Evolutionary conservation across 2,888 invertebrate species (phyloP), one percentile per base, ranked within the genome.

Genomic region (Entomobrya multifasciata): DNA sequence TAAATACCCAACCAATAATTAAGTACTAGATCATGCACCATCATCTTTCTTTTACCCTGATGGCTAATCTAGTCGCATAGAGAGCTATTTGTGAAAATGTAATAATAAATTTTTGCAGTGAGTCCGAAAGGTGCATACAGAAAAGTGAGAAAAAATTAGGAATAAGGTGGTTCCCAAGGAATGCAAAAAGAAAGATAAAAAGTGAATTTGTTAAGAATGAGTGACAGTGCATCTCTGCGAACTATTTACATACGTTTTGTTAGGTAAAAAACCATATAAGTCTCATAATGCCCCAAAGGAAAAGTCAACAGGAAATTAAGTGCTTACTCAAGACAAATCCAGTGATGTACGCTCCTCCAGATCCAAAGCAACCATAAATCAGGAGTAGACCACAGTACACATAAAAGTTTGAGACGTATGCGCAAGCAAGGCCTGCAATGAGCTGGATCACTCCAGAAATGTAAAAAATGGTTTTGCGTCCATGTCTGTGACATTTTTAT

Each of bases 341-440:
- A 27, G 94, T 93, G 83, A 94, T 95, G 91, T 95, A 95, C 22
- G 95, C 94, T 6, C 97, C 97, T 0, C 97, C 96, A 0, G 96
- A 96, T 47, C 96, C 97, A 91, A 97, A 96, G 85, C 96, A 95
- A 30, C 96, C 96, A 91, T 96, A 95, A 8, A 96, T 92, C 92
- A 95, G 97, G 87, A 95, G 93, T 0, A 92, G 49, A 17, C 36
- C 82, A 27, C 83, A 81, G 80, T 89, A 89, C 11, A 88, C 20
- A 41, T 81, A 49, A 82, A 87, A 90, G 47, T 97, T 95, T 0
- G 96, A 95, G 57, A 96, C 94, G 90, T 96, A 95, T 0, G 97
- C 96, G 0, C 96, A 96, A 1, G 95, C 95, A 20, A 95, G 93
- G 36, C 96, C 95, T 2, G 96, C 93, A 49, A 95, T 91, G 13